Conservation (phyloP, 2,113 vertebrate species). For the Antennarius striatus region DNA sequence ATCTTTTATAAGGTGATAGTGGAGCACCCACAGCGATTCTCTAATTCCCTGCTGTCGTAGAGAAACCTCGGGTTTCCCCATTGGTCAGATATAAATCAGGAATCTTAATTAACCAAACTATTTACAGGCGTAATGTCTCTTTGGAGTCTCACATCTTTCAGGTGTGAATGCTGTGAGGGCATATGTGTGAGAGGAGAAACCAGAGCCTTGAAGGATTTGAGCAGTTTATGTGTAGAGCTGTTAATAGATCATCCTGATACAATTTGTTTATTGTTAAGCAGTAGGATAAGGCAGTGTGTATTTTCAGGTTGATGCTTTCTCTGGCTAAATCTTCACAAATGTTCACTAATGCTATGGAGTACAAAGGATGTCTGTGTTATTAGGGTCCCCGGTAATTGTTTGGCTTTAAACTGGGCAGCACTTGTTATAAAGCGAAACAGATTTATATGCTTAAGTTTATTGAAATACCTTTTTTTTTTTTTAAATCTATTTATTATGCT, state of each 20-base stretch:
- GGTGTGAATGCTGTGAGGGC: constrained; percentile 37
- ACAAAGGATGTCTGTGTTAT: background rate
- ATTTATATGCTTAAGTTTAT: too few species aligned
- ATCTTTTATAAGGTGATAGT: constrained; percentile 38
- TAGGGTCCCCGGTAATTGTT: background rate
- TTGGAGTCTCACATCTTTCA: constrained; percentile 30
- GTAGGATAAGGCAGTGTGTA: background rate
- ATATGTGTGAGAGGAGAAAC: constrained; percentile 43
- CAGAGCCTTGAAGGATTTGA: constrained; percentile 45
- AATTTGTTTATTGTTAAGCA: constrained; percentile 43
- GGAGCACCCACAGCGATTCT: constrained; percentile 33
- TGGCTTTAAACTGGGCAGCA: too few species aligned
- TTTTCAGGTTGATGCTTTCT: constrained; percentile 11
- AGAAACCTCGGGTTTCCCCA: constrained; percentile 18
- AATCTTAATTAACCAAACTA: constrained; percentile 56
- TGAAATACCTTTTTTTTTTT: too few species aligned
- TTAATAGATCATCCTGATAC: constrained; percentile 42
- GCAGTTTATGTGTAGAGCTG: constrained; percentile 52
- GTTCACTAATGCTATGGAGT: background rate
- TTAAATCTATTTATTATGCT: background rate
- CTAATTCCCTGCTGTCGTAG: constrained; percentile 9
- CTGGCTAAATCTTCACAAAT: constrained; percentile 5
- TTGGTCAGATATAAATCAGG: constrained; percentile 66
- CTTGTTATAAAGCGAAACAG: too few species aligned
- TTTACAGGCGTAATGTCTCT: constrained; percentile 54